Evolutionary conservation across 1,140 invertebrate species (phyloP), one percentile per base, ranked within the genome.

Genomic region (Drosophila ercepeae): DNA sequence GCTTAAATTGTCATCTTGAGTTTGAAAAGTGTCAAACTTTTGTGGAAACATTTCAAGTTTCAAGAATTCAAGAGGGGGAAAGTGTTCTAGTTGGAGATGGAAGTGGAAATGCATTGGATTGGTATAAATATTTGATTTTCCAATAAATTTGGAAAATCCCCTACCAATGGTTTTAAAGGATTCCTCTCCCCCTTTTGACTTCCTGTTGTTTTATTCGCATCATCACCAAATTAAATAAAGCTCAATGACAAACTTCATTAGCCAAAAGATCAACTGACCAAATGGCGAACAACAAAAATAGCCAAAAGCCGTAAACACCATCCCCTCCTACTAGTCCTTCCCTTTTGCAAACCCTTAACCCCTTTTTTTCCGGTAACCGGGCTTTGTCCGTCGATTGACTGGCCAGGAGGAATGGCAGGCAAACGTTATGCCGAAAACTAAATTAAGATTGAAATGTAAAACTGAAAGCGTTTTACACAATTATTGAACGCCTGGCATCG

Each of bases 361-460:
- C 18, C 25, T 9, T 3, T 0, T 1, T 11, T 29, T 11, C 1
- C 25, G 41, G 7, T 29, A 7, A 16, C 11, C 45, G 27, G 42
- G 23, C 41, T 19, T 55, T 70, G 67, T 70, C 68, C 68, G 57
- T 41, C 21, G 19, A 23, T 45, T 14, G 25, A 21, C 25, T 60
- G 29, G 55, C 18, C 54, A 42, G 45, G 16, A 16, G 34, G 44
- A 82, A 75, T 75, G 81, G 54, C 59, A 61, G 46, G 82, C 77
- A 89, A 90, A 89, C 82, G 81, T 90, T 83, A 57, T 88, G 83
- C 73, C 68, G 74, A 74, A 86, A 90, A 90, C 89, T 90, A 90
- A 90, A 90, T 90, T 90, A 90, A 90, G 89, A 90, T 90, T 90
- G 89, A 90, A 90, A 90, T 90, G 84, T 90, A 88, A 90, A 90